Percentiles rank a stretch among this genome's conserved stretches.
Evolutionary conservation across 2,888 invertebrate species (phyloP).

Genomic region (Smittia sp.): DNA sequence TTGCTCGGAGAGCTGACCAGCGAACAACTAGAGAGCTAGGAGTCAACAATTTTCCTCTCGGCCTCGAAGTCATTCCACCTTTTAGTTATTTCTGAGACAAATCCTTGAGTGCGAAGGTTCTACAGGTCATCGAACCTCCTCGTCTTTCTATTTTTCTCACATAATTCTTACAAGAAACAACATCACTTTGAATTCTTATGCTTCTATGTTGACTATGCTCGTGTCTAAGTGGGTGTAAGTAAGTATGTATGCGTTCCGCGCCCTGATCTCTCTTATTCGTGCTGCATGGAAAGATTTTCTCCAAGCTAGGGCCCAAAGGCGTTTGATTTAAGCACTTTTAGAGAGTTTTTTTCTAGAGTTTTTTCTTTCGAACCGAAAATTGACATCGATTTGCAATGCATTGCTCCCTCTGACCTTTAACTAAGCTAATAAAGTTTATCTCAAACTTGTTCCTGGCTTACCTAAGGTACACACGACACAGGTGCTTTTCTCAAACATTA

Average conservation of each 20-base stretch:
- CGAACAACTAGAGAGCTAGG: too few species aligned
- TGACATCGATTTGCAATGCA: neutral
- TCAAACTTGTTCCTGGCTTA: too few species aligned
- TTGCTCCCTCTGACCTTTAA: too few species aligned
- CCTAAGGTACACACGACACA: too few species aligned
- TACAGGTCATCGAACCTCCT: conserved; percentile 30
- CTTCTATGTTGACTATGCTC: conserved; percentile 30
- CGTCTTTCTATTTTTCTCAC: conserved; percentile 28
- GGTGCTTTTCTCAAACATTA: neutral
- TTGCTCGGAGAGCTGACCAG: too few species aligned
- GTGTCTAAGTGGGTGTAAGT: neutral
- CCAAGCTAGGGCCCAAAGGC: neutral
- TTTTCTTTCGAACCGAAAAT: neutral
- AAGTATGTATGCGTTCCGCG: too few species aligned
- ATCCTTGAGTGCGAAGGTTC: conserved; percentile 35
- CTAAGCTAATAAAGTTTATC: too few species aligned
- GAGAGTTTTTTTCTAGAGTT: too few species aligned
- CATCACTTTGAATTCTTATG: conserved; percentile 39
- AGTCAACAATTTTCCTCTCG: too few species aligned
- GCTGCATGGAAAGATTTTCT: neutral
- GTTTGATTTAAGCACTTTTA: neutral
- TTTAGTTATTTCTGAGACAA: conserved; percentile 20
- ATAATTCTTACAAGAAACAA: conserved; percentile 37
- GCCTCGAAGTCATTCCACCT: too few species aligned
- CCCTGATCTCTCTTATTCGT: neutral